These are phyloP conservation scores for Coranthus polyacanthus DNA, from an alignment of 2,797 vertebrate genomes.

Conservation along the genomic window DNA sequence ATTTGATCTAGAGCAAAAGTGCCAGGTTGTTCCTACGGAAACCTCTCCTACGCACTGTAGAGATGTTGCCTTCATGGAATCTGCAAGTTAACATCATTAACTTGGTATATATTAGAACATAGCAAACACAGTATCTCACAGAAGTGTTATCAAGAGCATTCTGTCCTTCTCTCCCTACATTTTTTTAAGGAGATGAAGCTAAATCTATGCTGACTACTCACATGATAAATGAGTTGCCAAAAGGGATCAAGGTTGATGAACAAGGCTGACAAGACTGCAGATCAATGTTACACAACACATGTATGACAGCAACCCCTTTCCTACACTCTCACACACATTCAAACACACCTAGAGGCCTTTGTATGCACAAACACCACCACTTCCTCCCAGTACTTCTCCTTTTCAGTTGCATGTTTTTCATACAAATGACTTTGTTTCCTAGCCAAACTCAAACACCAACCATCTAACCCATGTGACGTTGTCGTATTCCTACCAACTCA, in stretches of 20 bases:
- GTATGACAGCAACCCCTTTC: conserved; percentile 27
- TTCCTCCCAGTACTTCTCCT: conserved; percentile 77
- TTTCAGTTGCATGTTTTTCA: conserved; percentile 37
- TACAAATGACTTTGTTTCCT: conserved; percentile 34
- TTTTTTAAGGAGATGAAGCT: background rate
- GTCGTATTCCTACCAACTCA: background rate
- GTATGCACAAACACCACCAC: conserved; percentile 43
- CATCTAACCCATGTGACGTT: background rate
- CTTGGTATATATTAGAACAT: conserved; percentile 1
- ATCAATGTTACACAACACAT: conserved; percentile 39
- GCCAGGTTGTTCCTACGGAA: conserved; percentile 64
- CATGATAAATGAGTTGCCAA: conserved; percentile 35
- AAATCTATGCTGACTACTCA: conserved; percentile 4
- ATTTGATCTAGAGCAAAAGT: conserved; percentile 21
- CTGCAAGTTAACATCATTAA: conserved; percentile 23
- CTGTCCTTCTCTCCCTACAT: background rate
- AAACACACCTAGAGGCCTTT: conserved; percentile 54
- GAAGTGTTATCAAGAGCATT: background rate
- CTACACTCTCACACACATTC: conserved; percentile 14
- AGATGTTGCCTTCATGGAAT: conserved; percentile 27
- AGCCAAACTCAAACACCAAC: background rate
- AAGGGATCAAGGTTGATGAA: conserved; percentile 29
- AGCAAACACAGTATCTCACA: background rate
- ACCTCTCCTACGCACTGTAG: conserved; percentile 61
- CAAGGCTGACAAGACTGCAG: conserved; percentile 9